A percentile compares a stretch with the other conserved stretches of the same genome.
phyloP scores from a whole-genome alignment of 2,888 invertebrate genomes.

The Sceliomorpha sp. region DNA sequence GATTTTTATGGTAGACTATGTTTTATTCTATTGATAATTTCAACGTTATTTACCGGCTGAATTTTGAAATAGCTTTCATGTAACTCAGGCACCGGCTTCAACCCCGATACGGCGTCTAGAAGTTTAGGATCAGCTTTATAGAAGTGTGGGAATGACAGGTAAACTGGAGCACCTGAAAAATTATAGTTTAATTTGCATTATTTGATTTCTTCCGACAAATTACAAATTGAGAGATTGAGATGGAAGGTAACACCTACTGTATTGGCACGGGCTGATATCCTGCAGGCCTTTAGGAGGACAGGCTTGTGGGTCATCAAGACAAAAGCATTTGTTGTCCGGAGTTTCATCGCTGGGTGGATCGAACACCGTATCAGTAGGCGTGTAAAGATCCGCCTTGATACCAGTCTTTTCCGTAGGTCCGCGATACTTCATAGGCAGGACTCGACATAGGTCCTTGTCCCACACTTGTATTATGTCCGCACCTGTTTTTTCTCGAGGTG shows the following conservation, averaged over 20 bases:
- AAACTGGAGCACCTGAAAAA: slow-evolving; percentile 89
- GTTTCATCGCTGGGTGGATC: slow-evolving; percentile 81
- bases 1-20: too few relatives aligned
- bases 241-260: slow-evolving; percentile 86
- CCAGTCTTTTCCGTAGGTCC: slow-evolving; percentile 87
- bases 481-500: slow-evolving; percentile 84
- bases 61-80: slow-evolving; percentile 92
- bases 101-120: slow-evolving; percentile 86
- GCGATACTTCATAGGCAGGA: slow-evolving; percentile 87
- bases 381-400: slow-evolving; percentile 87
- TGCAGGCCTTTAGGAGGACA: slow-evolving; percentile 89
- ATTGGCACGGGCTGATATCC: slow-evolving; percentile 93
- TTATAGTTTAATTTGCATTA: too few relatives aligned
- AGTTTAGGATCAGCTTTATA: slow-evolving; percentile 88
- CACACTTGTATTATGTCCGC: slow-evolving; percentile 88
- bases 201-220: not conserved
- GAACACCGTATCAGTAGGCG: slow-evolving; percentile 86
- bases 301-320: slow-evolving; percentile 84
- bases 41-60: slow-evolving; percentile 89
- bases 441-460: slow-evolving; percentile 92
- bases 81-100: slow-evolving; percentile 85
- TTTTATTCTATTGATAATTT: too few relatives aligned
- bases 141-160: slow-evolving; percentile 94
- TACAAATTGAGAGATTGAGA: too few relatives aligned
- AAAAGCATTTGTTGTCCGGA: slow-evolving; percentile 87